Evolutionary conservation across 1,140 invertebrate species (phyloP).

Genomic region (Plutomurus gul): DNA sequence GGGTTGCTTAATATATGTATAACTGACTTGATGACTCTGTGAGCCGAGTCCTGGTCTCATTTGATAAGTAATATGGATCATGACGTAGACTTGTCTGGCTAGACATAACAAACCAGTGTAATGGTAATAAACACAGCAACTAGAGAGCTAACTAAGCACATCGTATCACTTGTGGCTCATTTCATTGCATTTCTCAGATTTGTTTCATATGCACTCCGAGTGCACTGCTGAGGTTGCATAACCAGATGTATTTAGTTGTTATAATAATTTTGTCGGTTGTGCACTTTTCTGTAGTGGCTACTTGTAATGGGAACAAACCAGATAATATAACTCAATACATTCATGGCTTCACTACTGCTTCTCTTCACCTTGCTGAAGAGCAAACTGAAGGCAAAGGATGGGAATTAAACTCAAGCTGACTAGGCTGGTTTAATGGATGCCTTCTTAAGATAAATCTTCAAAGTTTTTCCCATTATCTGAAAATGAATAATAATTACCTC

Average conservation of each 20-base stretch:
- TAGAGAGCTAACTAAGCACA: background rate
- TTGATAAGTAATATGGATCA: slow-evolving; percentile 25
- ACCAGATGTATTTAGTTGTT: background rate
- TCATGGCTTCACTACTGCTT: too few relatives aligned
- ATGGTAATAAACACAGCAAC: background rate
- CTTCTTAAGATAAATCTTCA: background rate
- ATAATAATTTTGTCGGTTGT: background rate
- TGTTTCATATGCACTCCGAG: too few relatives aligned
- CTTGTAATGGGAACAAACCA: too few relatives aligned
- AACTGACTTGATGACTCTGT: background rate
- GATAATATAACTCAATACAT: too few relatives aligned
- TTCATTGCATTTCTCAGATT: background rate
- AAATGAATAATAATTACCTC: too few relatives aligned
- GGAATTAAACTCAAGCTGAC: slow-evolving; percentile 3
- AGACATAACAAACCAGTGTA: background rate
- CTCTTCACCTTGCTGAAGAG: too few relatives aligned
- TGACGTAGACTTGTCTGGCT: slow-evolving; percentile 12
- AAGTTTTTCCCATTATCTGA: too few relatives aligned
- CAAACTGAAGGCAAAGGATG: too few relatives aligned
- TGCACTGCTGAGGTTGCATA: background rate
- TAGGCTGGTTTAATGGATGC: background rate
- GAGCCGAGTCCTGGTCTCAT: background rate
- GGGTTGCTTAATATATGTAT: background rate
- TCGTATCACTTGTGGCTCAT: background rate
- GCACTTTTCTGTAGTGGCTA: too few relatives aligned